These are phyloP conservation scores for Tryphoninae sp. DNA, from an alignment of 2,888 invertebrate genomes.

Conservation along the genomic window DNA sequence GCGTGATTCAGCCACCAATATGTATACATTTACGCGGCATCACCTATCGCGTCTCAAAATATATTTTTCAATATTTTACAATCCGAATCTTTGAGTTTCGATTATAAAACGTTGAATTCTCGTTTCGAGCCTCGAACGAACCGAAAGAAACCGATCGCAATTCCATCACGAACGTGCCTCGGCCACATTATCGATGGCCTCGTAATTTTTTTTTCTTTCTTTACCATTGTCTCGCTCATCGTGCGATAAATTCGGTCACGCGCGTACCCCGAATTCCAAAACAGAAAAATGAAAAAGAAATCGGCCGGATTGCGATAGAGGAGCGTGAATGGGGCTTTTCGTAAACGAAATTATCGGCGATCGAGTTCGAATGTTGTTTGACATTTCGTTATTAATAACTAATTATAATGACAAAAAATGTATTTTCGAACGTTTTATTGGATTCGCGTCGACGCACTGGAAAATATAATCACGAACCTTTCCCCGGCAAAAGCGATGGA, in stretches of 20 bases:
- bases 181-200: neutral
- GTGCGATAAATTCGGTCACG: constrained; percentile 41
- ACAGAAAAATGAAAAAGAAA: constrained; percentile 9
- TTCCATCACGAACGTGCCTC: constrained; percentile 27
- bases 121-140: too few species aligned
- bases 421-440: neutral
- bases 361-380: neutral
- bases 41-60: neutral
- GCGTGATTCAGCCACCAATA: constrained; percentile 57
- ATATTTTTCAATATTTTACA: too few species aligned
- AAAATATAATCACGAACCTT: constrained; percentile 28
- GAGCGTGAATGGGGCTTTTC: neutral
- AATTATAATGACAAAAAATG: neutral
- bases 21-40: neutral
- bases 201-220: neutral
- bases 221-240: neutral
- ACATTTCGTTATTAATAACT: neutral
- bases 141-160: neutral
- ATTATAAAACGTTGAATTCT: too few species aligned
- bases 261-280: constrained; percentile 23
- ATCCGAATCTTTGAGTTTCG: too few species aligned
- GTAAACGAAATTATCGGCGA: neutral
- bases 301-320: neutral
- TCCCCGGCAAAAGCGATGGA: neutral
- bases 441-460: constrained; percentile 23